Conservation (phyloP, 2,797 vertebrate species). For the Rhinogobio ventralis region DNA sequence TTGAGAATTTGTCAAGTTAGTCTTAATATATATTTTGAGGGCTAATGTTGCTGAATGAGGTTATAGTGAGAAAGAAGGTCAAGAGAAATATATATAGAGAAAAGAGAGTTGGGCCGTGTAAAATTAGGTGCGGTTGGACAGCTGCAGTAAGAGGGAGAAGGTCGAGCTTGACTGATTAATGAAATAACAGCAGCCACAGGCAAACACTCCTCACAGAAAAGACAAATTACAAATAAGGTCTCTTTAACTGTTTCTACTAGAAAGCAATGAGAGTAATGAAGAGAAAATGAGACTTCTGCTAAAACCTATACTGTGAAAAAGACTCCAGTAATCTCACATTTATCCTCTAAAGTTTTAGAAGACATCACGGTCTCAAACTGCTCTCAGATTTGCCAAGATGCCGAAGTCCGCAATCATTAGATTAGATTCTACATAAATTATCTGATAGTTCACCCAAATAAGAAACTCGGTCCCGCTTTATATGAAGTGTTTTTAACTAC, state of each 20-base stretch:
- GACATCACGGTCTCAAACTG: neutral
- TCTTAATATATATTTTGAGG: slow-evolving; percentile 12
- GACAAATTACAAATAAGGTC: neutral
- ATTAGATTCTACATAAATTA: neutral
- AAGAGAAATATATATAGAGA: slow-evolving; percentile 23
- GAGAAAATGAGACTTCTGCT: neutral
- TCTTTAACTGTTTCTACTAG: slow-evolving; percentile 10
- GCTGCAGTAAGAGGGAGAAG: slow-evolving; percentile 57
- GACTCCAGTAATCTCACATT: neutral
- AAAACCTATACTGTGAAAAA: neutral
- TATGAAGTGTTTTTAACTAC: neutral
- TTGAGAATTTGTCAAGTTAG: neutral
- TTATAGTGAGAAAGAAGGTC: slow-evolving; percentile 12
- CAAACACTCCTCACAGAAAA: slow-evolving; percentile 33
- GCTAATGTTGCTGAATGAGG: slow-evolving; percentile 18
- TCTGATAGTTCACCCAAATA: neutral
- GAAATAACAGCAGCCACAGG: slow-evolving; percentile 46
- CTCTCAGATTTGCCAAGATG: neutral
- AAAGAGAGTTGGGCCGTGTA: slow-evolving; percentile 36
- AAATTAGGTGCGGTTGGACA: slow-evolving; percentile 64
- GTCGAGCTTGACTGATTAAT: slow-evolving; percentile 60
- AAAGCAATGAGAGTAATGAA: neutral
- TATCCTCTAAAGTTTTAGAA: neutral
- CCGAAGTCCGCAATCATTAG: neutral
- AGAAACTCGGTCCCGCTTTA: neutral